Evolutionary conservation across 2,888 invertebrate genomes (phyloP).

Genomic region (Chrysolina americana): DNA sequence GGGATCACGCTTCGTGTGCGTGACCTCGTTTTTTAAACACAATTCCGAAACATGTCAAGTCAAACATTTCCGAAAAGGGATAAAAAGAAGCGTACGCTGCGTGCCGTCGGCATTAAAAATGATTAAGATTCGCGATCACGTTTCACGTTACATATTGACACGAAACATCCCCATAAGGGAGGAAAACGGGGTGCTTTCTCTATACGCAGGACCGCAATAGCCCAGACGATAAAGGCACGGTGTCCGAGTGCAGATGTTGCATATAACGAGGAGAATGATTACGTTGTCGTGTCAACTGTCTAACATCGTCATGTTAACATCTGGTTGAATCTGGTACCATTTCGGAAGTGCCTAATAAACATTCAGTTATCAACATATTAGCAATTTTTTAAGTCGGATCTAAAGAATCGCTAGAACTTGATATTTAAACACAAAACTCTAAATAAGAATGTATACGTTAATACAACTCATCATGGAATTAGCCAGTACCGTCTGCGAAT

Average conservation of each 20-base stretch:
- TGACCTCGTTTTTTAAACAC: conserved; percentile 22
- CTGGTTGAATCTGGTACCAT: too few species aligned
- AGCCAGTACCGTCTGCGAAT: too few species aligned
- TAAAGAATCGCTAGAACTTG: too few species aligned
- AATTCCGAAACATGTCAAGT: conserved; percentile 21
- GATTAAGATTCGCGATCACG: conserved; percentile 29
- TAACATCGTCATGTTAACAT: too few species aligned
- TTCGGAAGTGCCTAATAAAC: too few species aligned
- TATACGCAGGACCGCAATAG: background rate
- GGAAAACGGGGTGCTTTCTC: background rate
- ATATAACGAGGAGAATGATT: too few species aligned
- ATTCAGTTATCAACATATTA: too few species aligned
- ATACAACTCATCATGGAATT: too few species aligned
- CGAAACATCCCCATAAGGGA: conserved; percentile 5
- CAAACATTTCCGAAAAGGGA: conserved; percentile 22
- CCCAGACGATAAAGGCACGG: background rate
- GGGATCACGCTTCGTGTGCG: conserved; percentile 18
- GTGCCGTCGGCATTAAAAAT: conserved; percentile 24
- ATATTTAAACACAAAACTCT: too few species aligned
- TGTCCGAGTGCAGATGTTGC: background rate
- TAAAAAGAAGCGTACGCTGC: conserved; percentile 21
- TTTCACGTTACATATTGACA: conserved; percentile 28
- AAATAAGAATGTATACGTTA: too few species aligned
- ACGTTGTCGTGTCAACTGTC: too few species aligned
- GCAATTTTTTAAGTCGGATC: too few species aligned